Conservation (phyloP, 2,888 invertebrate species). For the Callinectes sapidus region DNA sequence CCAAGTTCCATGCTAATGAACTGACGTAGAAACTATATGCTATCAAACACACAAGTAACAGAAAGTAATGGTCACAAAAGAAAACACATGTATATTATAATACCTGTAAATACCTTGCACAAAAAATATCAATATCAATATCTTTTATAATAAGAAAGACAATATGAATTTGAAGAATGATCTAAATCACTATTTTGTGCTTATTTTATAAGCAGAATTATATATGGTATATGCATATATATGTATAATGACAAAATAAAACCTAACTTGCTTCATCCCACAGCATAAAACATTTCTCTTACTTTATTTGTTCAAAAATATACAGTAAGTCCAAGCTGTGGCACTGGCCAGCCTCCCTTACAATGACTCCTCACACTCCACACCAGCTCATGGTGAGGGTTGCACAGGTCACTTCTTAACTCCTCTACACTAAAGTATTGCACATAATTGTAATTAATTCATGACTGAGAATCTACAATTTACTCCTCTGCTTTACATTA, state of each 20-base stretch:
- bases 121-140: not conserved
- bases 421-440: constrained; percentile 31
- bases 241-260: constrained; percentile 36
- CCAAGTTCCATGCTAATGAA: not conserved
- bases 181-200: constrained; percentile 24
- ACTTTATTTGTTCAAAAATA: not conserved
- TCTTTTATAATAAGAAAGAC: constrained; percentile 11
- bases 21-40: not conserved
- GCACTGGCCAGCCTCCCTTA: constrained; percentile 2
- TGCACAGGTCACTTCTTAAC: not conserved
- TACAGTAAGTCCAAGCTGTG: not conserved
- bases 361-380: not conserved
- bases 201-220: constrained; percentile 11
- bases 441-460: constrained; percentile 1
- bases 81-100: not conserved
- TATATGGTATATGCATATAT: constrained; percentile 51
- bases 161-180: not conserved
- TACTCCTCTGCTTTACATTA: constrained; percentile 2
- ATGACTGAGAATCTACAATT: constrained; percentile 36
- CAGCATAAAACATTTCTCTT: not conserved
- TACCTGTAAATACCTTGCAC: not conserved
- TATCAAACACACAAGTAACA: not conserved
- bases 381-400: not conserved
- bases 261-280: not conserved
- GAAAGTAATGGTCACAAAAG: not conserved